Percentiles rank a stretch among this genome's conserved stretches.
phyloP scores from a whole-genome alignment of 2,113 vertebrate genomes.

The Menura novaehollandiae region DNA sequence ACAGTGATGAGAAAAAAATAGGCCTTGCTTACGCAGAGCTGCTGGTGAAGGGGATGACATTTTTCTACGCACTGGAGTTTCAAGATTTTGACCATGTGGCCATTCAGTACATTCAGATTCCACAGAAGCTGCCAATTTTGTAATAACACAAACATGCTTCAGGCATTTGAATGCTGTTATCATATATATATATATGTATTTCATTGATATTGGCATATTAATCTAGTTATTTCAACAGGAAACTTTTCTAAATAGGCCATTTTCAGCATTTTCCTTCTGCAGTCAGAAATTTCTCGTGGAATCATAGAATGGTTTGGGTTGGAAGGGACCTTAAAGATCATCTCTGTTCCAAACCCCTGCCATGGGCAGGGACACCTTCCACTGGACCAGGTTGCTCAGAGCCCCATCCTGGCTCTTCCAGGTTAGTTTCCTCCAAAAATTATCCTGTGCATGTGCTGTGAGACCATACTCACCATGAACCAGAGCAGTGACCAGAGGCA shows the following conservation, averaged over 20 bases:
- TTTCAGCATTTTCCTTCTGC: not conserved
- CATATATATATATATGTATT: not conserved
- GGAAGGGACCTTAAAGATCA: not conserved
- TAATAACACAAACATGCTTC: not conserved
- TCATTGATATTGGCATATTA: not conserved
- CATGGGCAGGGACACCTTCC: not conserved
- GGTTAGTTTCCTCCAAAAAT: not conserved
- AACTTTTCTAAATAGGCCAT: not conserved
- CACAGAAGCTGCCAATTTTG: not conserved
- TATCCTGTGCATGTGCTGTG: not conserved
- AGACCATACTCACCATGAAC: not conserved
- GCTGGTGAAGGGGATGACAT: not conserved
- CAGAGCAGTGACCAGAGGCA: not conserved
- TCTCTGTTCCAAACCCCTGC: fast-evolving
- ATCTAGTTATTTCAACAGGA: not conserved
- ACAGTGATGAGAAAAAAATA: constrained; percentile 3
- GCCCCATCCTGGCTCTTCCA: not conserved
- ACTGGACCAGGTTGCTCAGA: not conserved
- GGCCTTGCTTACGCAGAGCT: not conserved
- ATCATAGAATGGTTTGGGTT: not conserved
- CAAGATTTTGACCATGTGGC: not conserved
- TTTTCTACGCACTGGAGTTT: not conserved
- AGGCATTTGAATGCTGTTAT: not conserved
- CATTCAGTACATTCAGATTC: not conserved
- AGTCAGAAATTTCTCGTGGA: not conserved